These are phyloP conservation scores for Cassiopea andromeda DNA, from an alignment of 30 jellyfish, hydroid and myxozoan genomes.

Conservation along the genomic window DNA sequence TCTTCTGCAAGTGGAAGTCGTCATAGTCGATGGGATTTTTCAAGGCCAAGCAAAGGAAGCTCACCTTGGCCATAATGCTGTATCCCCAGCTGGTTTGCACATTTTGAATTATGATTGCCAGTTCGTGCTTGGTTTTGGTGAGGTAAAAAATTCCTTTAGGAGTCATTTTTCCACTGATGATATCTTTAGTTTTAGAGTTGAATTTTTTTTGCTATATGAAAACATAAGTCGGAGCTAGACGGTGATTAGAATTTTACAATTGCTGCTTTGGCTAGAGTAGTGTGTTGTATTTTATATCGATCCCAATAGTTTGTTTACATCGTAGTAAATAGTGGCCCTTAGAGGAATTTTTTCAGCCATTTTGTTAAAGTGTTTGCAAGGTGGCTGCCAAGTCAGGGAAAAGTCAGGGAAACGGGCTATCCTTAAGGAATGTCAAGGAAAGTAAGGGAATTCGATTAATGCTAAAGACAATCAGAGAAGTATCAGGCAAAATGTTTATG, in stretches of 20 bases:
- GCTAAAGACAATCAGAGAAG: too few species aligned
- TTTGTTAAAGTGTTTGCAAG: background rate
- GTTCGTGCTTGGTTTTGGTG: background rate
- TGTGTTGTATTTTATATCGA: background rate
- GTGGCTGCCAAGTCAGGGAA: background rate
- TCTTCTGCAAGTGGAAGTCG: constrained; percentile 45
- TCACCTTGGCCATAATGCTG: constrained; percentile 1
- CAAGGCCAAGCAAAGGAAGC: constrained; percentile 16
- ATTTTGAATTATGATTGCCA: background rate
- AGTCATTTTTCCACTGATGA: background rate
- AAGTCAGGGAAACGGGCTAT: too few species aligned
- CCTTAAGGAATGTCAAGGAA: too few species aligned
- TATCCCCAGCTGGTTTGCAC: constrained; percentile 3
- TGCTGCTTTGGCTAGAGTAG: background rate
- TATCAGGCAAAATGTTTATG: too few species aligned
- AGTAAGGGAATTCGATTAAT: too few species aligned
- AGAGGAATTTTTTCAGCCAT: background rate
- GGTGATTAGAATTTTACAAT: background rate
- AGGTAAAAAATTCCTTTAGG: constrained; percentile 4
- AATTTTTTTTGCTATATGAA: background rate
- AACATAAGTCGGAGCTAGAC: background rate
- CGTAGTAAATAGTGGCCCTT: background rate
- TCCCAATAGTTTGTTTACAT: background rate
- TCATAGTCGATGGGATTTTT: constrained; percentile 21
- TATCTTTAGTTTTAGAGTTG: background rate